A percentile compares a stretch with the other conserved stretches of the same genome.
phyloP scores from a whole-genome alignment of 2,888 invertebrate genomes.

The Globia sparganii region DNA sequence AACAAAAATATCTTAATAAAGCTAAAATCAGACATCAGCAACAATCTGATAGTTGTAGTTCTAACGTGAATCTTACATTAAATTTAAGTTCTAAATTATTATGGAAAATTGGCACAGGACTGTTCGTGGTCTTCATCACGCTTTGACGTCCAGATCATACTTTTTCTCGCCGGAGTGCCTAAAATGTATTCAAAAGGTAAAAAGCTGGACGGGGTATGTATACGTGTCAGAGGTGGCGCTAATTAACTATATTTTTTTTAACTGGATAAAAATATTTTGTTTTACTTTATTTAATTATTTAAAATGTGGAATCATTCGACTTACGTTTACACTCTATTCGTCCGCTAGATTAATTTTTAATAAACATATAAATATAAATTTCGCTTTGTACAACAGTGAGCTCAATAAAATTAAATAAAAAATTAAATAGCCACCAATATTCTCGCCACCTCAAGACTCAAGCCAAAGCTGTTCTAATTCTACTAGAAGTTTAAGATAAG shows the following conservation, averaged over 20 bases:
- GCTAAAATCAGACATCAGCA: constrained; percentile 52
- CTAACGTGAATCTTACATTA: constrained; percentile 63
- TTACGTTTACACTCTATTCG: not conserved
- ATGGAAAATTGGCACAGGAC: constrained; percentile 56
- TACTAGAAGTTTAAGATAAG: constrained; percentile 39
- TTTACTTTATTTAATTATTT: too few relatives aligned
- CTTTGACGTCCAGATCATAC: constrained; percentile 85
- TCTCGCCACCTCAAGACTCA: constrained; percentile 54
- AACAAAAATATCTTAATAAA: constrained; percentile 48
- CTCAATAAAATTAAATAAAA: constrained; percentile 6
- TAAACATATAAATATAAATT: too few relatives aligned
- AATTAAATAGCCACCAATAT: constrained; percentile 30
- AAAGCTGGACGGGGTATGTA: constrained; percentile 50
- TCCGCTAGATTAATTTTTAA: not conserved
- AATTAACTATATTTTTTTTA: not conserved
- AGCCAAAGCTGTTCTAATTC: constrained; percentile 46
- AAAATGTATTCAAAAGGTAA: constrained; percentile 73
- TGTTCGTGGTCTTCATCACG: constrained; percentile 75
- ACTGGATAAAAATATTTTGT: too few relatives aligned
- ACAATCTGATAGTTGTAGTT: constrained; percentile 47
- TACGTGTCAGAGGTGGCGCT: constrained; percentile 56
- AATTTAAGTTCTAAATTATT: constrained; percentile 63
- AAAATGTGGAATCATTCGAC: not conserved
- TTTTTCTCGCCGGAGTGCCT: constrained; percentile 87
- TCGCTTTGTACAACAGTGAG: not conserved